Conservation (phyloP, 2,797 vertebrate species). For the Sebastes hubbsi region DNA sequence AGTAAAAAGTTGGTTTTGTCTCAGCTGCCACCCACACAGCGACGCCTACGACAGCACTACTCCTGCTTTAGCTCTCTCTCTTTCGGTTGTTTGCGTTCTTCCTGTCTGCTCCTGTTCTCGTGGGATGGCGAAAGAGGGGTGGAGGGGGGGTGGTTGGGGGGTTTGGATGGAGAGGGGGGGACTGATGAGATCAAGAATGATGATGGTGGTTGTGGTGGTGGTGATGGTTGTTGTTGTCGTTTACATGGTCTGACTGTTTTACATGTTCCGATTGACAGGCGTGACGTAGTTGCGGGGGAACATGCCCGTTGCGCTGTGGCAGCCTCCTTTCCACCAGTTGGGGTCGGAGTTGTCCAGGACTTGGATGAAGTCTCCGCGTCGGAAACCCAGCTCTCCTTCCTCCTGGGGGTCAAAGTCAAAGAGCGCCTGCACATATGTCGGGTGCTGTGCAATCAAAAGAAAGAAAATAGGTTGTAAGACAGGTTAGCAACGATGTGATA, state of each 20-base stretch:
- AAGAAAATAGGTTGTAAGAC: neutral
- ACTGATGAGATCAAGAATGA: slow-evolving; percentile 58
- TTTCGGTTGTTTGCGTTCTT: slow-evolving; percentile 58
- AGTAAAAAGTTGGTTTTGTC: slow-evolving; percentile 65
- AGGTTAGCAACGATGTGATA: neutral
- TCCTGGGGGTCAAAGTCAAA: slow-evolving; percentile 99
- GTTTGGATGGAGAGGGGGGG: slow-evolving; percentile 9
- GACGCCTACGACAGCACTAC: slow-evolving; percentile 57
- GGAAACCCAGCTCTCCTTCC: slow-evolving; percentile 96
- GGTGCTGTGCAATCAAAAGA: slow-evolving; percentile 83
- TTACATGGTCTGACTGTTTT: slow-evolving; percentile 90
- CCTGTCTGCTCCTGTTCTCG: slow-evolving; percentile 66
- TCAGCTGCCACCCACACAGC: slow-evolving; percentile 61
- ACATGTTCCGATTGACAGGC: slow-evolving; percentile 96
- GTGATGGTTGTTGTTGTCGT: slow-evolving; percentile 45
- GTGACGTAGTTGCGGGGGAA: slow-evolving; percentile 99
- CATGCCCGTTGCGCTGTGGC: slow-evolving; percentile 97
- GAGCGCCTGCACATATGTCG: slow-evolving; percentile 96
- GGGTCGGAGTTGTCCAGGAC: slow-evolving; percentile 98
- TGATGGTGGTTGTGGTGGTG: slow-evolving; percentile 6
- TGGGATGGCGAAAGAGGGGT: slow-evolving; percentile 54
- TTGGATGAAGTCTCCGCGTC: slow-evolving; percentile 97
- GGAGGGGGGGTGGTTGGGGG: slow-evolving; percentile 10
- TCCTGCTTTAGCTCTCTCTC: slow-evolving; percentile 51
- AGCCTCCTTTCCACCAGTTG: slow-evolving; percentile 98